phyloP scores from a whole-genome alignment of 1,140 invertebrate species.

The Zaprionus davidi region DNA sequence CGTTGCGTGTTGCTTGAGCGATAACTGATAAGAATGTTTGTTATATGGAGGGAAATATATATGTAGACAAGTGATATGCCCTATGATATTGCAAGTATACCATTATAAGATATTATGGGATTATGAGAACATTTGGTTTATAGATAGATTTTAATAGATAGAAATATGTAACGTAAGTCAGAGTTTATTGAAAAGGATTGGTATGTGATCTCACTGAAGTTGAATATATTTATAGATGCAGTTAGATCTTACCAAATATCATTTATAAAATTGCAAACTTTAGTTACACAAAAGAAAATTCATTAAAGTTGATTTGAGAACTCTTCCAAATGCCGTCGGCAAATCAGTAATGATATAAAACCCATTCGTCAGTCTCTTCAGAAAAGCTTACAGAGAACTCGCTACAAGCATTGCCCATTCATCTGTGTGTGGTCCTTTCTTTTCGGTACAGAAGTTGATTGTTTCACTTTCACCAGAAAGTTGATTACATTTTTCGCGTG shows the following conservation, averaged over 20 bases:
- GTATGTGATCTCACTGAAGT: too few species aligned
- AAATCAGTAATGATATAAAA: not conserved
- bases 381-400: not conserved
- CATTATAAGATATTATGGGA: not conserved
- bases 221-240: not conserved
- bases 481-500: conserved; percentile 75
- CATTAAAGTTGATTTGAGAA: not conserved
- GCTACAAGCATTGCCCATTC: not conserved
- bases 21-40: not conserved
- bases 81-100: not conserved
- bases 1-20: not conserved
- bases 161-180: too few species aligned
- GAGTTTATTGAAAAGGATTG: too few species aligned
- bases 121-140: not conserved
- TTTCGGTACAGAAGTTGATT: conserved; percentile 48
- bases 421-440: not conserved
- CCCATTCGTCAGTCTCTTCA: not conserved
- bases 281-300: not conserved
- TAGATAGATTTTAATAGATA: not conserved
- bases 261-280: not conserved
- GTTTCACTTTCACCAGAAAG: conserved; percentile 72
- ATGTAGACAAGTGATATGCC: conserved; percentile 7
- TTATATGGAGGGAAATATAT: not conserved
- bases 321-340: not conserved
- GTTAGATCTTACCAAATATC: not conserved